Conservation (phyloP, 2,888 invertebrate genomes). For the Drosophila meridiana region DNA sequence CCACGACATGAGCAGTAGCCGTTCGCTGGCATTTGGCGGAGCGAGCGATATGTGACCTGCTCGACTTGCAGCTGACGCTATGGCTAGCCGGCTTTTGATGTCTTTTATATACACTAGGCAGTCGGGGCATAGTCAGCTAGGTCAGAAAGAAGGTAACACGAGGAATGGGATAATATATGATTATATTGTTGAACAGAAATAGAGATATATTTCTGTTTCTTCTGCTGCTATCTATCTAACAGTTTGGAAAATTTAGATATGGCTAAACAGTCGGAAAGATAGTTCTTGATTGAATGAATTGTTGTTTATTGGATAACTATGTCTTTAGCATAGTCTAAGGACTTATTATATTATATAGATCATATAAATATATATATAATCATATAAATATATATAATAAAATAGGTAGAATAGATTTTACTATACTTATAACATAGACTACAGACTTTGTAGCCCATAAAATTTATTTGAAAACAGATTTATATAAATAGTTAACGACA, state of each 20-base stretch:
- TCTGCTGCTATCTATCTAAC: not conserved
- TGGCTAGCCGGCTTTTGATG: constrained; percentile 15
- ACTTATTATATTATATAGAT: too few relatives aligned
- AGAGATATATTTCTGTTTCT: too few relatives aligned
- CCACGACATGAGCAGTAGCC: constrained; percentile 24
- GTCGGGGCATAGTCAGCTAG: not conserved
- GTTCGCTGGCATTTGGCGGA: constrained; percentile 14
- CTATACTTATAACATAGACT: not conserved
- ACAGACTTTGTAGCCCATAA: too few relatives aligned
- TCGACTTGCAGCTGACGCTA: constrained; percentile 58
- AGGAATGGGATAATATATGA: too few relatives aligned
- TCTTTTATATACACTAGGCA: not conserved
- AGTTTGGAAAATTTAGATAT: not conserved
- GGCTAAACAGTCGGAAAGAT: not conserved
- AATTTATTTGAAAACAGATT: not conserved
- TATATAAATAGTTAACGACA: not conserved
- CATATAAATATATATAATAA: too few relatives aligned
- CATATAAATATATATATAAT: too few relatives aligned
- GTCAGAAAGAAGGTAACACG: not conserved
- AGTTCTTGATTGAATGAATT: not conserved
- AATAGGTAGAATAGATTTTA: not conserved
- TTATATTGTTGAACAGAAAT: too few relatives aligned
- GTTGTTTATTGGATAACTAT: not conserved
- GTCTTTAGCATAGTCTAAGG: not conserved
- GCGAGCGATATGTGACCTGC: constrained; percentile 40